Evolutionary conservation across 1,140 invertebrate genomes (phyloP).

Genomic region (Marisa cornuarietis): DNA sequence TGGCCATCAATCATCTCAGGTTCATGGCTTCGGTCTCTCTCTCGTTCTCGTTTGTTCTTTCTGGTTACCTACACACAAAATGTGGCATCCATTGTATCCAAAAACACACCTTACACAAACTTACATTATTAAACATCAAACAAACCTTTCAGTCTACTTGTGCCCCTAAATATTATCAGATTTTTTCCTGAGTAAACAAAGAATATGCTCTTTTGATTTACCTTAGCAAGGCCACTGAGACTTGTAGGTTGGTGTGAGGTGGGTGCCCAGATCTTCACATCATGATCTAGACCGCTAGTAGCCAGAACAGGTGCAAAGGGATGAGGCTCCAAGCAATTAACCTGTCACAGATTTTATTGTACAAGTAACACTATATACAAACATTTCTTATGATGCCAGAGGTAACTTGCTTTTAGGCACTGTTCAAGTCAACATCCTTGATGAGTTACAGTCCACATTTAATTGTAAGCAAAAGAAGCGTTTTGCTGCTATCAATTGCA

Average conservation of each 20-base stretch:
- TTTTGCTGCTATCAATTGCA: too few species aligned
- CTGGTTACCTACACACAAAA: slow-evolving; percentile 58
- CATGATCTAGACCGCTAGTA: slow-evolving; percentile 89
- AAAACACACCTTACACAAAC: neutral
- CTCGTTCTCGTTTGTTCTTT: slow-evolving; percentile 68
- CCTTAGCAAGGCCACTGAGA: slow-evolving; percentile 17
- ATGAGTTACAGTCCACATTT: too few species aligned
- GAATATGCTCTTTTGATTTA: slow-evolving; percentile 1
- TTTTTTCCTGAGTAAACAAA: neutral
- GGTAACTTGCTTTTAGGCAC: too few species aligned
- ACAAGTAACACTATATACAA: too few species aligned
- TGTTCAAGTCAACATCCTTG: too few species aligned
- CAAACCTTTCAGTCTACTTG: too few species aligned
- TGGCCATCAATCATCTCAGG: slow-evolving; percentile 70
- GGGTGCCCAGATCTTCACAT: slow-evolving; percentile 93
- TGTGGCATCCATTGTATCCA: slow-evolving; percentile 6
- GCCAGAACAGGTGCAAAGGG: slow-evolving; percentile 87
- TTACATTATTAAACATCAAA: neutral
- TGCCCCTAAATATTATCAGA: neutral
- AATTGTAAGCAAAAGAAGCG: too few species aligned
- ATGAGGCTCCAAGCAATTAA: slow-evolving; percentile 92
- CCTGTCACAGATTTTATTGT: slow-evolving; percentile 63
- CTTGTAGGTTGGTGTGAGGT: slow-evolving; percentile 70
- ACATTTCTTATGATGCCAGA: too few species aligned
- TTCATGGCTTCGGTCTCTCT: slow-evolving; percentile 63